A percentile compares a stretch with the other conserved stretches of the same genome.
Conservation (phyloP, 2,888 invertebrate genomes). For the Tetanocera ferruginea region DNA sequence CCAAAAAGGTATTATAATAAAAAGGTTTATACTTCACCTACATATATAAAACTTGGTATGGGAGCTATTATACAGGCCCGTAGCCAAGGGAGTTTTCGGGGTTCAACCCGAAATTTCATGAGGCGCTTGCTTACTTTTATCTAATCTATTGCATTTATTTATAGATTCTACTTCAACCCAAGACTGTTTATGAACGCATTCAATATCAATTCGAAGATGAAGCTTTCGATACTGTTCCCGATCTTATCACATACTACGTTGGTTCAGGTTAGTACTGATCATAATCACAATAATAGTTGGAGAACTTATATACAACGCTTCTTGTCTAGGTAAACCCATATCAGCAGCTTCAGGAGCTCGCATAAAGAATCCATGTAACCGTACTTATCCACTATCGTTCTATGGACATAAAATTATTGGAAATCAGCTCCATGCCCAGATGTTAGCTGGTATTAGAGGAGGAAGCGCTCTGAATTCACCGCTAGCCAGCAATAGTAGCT, state of each 20-base stretch:
- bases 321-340: conserved; percentile 88
- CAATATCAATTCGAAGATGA: conserved; percentile 96
- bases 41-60: too few species aligned
- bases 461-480: conserved; percentile 68
- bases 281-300: conserved; percentile 58
- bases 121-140: too few species aligned
- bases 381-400: conserved; percentile 83
- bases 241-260: conserved; percentile 93
- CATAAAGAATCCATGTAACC: conserved; percentile 87
- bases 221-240: conserved; percentile 92
- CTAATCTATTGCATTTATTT: too few species aligned
- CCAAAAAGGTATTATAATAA: too few species aligned
- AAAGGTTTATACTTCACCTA: too few species aligned
- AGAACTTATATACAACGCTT: conserved; percentile 71
- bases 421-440: conserved; percentile 69
- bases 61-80: too few species aligned
- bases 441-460: conserved; percentile 68
- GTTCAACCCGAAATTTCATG: too few species aligned
- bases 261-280: conserved; percentile 78
- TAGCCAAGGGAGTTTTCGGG: too few species aligned
- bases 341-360: conserved; percentile 90
- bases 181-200: conserved; percentile 91
- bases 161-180: conserved; percentile 86
- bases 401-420: conserved; percentile 76
- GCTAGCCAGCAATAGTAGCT: conserved; percentile 69